These are phyloP conservation scores for Cecropterus lyciades DNA, from an alignment of 1,140 invertebrate genomes.

Conservation along the genomic window DNA sequence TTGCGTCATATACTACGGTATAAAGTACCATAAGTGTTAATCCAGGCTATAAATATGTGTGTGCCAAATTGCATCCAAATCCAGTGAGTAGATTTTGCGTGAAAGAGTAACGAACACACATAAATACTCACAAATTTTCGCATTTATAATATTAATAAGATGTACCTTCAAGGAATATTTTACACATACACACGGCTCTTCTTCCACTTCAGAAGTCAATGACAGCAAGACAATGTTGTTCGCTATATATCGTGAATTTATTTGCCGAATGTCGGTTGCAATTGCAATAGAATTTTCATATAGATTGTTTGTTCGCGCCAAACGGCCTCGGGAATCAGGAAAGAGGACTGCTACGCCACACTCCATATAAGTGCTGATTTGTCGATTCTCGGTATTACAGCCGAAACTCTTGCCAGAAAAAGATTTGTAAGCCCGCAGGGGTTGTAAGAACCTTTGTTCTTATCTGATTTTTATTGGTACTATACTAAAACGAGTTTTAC, in stretches of 20 bases:
- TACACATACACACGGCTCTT: background rate
- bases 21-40: too few relatives aligned
- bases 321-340: conserved; percentile 13
- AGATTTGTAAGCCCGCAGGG: conserved; percentile 1
- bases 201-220: conserved; percentile 4
- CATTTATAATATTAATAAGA: too few relatives aligned
- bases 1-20: too few relatives aligned
- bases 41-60: too few relatives aligned
- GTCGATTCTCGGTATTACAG: conserved; percentile 3
- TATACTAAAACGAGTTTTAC: background rate
- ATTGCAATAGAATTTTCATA: conserved; percentile 39
- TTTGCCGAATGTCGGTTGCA: conserved; percentile 1
- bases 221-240: background rate
- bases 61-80: too few relatives aligned
- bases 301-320: conserved; percentile 37
- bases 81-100: too few relatives aligned
- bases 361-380: conserved; percentile 23
- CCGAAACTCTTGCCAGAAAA: conserved; percentile 15
- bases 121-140: too few relatives aligned
- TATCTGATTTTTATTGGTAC: background rate
- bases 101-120: too few relatives aligned
- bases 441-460: background rate
- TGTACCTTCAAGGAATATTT: too few relatives aligned
- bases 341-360: conserved; percentile 1
- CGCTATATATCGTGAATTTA: conserved; percentile 19